Percentiles rank a stretch among this genome's conserved stretches.
Evolutionary conservation across 2,888 invertebrate genomes (phyloP).

Genomic region (Xylota segnis): DNA sequence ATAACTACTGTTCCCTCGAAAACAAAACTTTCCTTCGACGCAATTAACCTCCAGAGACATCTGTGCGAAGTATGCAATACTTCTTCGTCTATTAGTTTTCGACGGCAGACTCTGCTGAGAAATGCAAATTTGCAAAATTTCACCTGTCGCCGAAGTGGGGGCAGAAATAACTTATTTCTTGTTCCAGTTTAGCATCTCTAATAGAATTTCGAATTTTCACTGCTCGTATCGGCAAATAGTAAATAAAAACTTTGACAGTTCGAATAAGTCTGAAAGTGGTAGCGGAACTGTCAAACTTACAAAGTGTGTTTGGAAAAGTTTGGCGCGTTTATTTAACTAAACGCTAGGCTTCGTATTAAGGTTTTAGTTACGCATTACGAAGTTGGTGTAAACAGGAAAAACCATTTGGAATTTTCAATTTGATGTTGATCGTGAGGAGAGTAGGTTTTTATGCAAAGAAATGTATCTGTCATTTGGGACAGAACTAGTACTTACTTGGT

Average conservation of each 20-base stretch:
- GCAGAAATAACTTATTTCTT: constrained; percentile 55
- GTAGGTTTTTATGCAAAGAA: too few species aligned
- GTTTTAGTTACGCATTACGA: too few species aligned
- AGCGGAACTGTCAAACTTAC: background rate
- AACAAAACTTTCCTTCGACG: constrained; percentile 46
- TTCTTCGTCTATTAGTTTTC: constrained; percentile 21
- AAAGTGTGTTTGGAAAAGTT: background rate
- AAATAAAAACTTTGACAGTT: constrained; percentile 32
- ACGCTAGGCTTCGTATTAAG: background rate
- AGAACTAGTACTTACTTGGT: too few species aligned
- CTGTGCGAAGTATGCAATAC: constrained; percentile 43
- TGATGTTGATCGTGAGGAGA: too few species aligned
- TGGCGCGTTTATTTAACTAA: background rate
- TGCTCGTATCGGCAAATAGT: constrained; percentile 51
- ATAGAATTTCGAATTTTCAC: constrained; percentile 58
- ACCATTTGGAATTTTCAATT: too few species aligned
- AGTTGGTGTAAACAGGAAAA: too few species aligned
- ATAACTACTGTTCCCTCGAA: constrained; percentile 25
- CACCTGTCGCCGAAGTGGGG: constrained; percentile 44
- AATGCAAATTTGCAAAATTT: constrained; percentile 61
- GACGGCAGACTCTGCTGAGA: constrained; percentile 25
- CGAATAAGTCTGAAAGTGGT: background rate
- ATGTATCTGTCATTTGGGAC: too few species aligned
- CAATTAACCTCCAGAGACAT: constrained; percentile 67
- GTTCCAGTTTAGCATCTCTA: constrained; percentile 38